Evolutionary conservation across 2,113 vertebrate species (phyloP).

Genomic region (Tachycineta bicolor): DNA sequence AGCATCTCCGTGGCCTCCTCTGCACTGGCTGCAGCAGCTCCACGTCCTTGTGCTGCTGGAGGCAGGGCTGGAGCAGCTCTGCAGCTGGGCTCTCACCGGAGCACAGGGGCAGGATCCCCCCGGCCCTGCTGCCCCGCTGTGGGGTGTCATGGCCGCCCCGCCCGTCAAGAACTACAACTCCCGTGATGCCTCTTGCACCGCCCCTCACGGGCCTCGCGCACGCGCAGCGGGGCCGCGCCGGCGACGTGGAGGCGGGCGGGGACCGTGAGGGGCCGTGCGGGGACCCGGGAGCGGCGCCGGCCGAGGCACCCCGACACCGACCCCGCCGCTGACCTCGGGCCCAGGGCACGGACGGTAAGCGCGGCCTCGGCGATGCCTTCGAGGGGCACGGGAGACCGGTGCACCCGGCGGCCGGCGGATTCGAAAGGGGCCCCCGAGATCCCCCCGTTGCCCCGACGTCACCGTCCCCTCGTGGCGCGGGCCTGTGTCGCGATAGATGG

Average conservation of each 20-base stretch:
- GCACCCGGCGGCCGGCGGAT: neutral
- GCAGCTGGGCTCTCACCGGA: too few species aligned
- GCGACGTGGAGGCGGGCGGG: constrained; percentile 3
- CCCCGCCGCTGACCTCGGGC: too few species aligned
- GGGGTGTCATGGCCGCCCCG: neutral
- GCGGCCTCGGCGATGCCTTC: neutral
- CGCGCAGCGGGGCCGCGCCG: neutral
- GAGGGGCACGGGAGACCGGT: neutral
- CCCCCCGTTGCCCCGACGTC: neutral
- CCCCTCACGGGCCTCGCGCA: accelerated
- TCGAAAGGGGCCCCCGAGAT: neutral
- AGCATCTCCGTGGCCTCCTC: too few species aligned
- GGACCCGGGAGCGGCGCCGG: neutral
- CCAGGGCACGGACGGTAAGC: neutral
- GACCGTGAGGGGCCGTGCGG: neutral
- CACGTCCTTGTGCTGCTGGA: too few species aligned
- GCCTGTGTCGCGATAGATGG: neutral
- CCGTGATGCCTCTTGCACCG: neutral
- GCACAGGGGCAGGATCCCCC: too few species aligned
- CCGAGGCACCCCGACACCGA: neutral
- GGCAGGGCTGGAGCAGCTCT: neutral
- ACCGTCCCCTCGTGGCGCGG: neutral
- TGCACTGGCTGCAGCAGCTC: neutral
- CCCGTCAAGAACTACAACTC: neutral
- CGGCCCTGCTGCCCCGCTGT: too few species aligned